Conservation (phyloP, 2,797 vertebrate genomes). For the Clangula hyemalis region DNA sequence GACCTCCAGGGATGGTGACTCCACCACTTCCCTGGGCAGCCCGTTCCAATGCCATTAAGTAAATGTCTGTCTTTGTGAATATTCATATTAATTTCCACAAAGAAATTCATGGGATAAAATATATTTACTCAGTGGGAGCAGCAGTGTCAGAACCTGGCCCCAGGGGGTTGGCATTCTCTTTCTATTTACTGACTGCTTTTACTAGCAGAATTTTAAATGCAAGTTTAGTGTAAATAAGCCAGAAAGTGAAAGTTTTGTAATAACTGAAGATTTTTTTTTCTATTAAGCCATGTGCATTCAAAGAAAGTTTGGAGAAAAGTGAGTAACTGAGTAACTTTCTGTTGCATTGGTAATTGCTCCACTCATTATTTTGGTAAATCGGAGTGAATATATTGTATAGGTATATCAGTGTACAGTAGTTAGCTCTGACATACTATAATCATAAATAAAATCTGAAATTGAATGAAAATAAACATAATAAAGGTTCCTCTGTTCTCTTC, state of each 20-base stretch:
- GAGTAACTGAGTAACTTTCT: background rate
- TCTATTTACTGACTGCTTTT: background rate
- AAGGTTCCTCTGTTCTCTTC: background rate
- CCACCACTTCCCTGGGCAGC: no score
- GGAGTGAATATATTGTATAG: background rate
- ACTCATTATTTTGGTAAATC: background rate
- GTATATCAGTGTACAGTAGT: background rate
- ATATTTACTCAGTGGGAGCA: background rate
- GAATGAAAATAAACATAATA: background rate
- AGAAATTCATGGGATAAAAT: background rate
- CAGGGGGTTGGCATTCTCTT: background rate
- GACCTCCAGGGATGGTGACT: no score
- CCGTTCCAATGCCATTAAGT: background rate
- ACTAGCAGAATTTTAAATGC: background rate
- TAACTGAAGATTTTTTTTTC: background rate
- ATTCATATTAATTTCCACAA: background rate
- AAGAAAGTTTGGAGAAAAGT: background rate
- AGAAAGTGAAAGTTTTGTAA: background rate
- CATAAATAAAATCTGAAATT: constrained; percentile 35
- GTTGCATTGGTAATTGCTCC: background rate
- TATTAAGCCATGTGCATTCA: background rate
- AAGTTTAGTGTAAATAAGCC: background rate
- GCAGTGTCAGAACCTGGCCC: background rate
- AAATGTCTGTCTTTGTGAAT: background rate
- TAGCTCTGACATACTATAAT: constrained; percentile 35